Base-by-base conservation (phyloP, 2,888 invertebrate genomes). In the Homarus gammarus region DNA sequence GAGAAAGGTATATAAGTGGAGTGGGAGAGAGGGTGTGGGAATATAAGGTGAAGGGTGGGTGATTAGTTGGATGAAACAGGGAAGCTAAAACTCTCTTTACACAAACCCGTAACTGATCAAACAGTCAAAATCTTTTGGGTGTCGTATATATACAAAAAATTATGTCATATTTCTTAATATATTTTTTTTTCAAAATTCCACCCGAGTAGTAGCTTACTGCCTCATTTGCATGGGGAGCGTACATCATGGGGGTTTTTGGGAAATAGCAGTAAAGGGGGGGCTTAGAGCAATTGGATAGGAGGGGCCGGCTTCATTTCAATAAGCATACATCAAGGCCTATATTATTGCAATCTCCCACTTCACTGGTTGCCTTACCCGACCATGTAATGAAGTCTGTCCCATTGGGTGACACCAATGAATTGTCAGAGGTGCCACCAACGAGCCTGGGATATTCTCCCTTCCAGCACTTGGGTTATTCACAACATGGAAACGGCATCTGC, bases 261-360 rank as follows among this genome's bases (percentile, higher is more conserved):
- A 49, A 86, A 49, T 64, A 68, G 68, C 68, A 68, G 68, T 51
- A 84, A 84, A 31, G 68, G 64, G 78, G 84, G 83, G 89, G 86
- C 83, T 84, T 89, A 89, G 78, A 89, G 86, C 87, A 91, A 91
- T 91, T 87, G 91, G 86, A 89, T 84, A 82, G 89, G 84, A 84
- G 82, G 82, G 84, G 79, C 86, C 85, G 89, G 89, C 89, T 89
- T 91, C 91, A 91, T 91, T 91, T 91, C 91, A 91, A 91, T 91
- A 91, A 91, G 89, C 91, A 91, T 91, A 82, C 85, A 91, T 91
- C 91, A 91, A 89, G 91, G 84, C 84, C 89, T 89, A 91, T 91
- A 91, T 91, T 89, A 91, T 91, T 91, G 91, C 91, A 91, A 91
- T 91, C 91, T 91, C 91, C 91, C 91, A 91, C 87, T 91, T 89